Percentiles rank a stretch among this genome's conserved stretches.
phyloP scores from a whole-genome alignment of 2,888 invertebrate genomes.

The Diplolepis rosae region DNA sequence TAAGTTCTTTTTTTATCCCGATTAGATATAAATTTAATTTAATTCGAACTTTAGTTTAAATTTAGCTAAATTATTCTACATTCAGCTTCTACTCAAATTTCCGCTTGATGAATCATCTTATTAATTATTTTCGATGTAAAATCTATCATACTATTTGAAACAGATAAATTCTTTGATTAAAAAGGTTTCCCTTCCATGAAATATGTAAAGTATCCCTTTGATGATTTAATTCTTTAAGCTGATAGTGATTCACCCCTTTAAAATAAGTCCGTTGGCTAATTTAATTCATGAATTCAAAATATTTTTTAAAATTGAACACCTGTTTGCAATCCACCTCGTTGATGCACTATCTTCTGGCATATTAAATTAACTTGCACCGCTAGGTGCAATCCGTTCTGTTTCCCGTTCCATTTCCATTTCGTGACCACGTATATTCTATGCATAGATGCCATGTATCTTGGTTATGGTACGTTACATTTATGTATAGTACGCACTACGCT shows the following conservation, averaged over 20 bases:
- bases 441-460: conserved; percentile 46
- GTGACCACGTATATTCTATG: conserved; percentile 75
- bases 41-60: too few relatives aligned
- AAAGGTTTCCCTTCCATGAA: background rate
- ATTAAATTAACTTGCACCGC: conserved; percentile 35
- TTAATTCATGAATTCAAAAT: conserved; percentile 19
- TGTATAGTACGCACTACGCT: conserved; percentile 48
- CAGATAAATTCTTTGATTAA: background rate
- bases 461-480: conserved; percentile 53
- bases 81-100: background rate
- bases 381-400: conserved; percentile 50
- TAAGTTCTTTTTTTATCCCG: too few relatives aligned
- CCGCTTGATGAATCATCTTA: background rate
- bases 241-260: conserved; percentile 3
- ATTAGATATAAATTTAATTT: too few relatives aligned
- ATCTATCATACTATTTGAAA: background rate
- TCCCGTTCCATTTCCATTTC: conserved; percentile 77
- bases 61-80: too few relatives aligned
- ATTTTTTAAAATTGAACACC: conserved; percentile 25
- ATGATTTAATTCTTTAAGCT: background rate
- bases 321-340: conserved; percentile 29
- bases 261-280: background rate
- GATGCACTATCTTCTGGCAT: conserved; percentile 42
- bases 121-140: background rate
- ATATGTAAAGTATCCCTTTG: background rate